Conservation (phyloP, 2,888 invertebrate genomes). For the Pyrochroa serraticornis region DNA sequence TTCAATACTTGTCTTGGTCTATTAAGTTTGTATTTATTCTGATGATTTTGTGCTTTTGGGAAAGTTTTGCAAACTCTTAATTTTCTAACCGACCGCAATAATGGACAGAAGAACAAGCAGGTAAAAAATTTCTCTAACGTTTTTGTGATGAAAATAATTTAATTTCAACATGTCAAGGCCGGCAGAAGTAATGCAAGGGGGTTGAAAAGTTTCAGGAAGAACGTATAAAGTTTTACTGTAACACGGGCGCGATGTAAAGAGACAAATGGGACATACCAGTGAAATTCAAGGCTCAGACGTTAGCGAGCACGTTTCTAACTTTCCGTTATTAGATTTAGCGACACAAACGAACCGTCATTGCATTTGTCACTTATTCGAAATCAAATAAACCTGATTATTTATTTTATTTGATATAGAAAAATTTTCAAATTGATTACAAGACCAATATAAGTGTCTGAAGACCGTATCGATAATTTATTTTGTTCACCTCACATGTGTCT, state of each 20-base stretch:
- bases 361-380: conserved; percentile 15
- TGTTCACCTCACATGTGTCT: neutral
- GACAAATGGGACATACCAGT: conserved; percentile 14
- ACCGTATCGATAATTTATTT: too few relatives aligned
- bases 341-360: conserved; percentile 20
- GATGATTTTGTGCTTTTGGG: too few relatives aligned
- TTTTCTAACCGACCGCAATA: neutral
- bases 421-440: neutral
- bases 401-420: neutral
- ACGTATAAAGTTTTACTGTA: conserved; percentile 1
- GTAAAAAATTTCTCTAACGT: neutral
- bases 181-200: neutral
- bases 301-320: conserved; percentile 11
- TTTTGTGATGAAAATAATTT: neutral
- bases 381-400: conserved; percentile 2
- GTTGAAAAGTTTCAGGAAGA: neutral
- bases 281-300: conserved; percentile 7
- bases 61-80: too few relatives aligned
- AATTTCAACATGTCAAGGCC: conserved; percentile 1
- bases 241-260: conserved; percentile 7
- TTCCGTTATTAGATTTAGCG: conserved; percentile 14
- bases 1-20: too few relatives aligned
- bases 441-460: too few relatives aligned
- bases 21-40: too few relatives aligned
- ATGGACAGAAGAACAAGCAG: neutral